Evolutionary conservation across 2,113 vertebrate genomes (phyloP).

Genomic region (Neolamprologus ventralis): DNA sequence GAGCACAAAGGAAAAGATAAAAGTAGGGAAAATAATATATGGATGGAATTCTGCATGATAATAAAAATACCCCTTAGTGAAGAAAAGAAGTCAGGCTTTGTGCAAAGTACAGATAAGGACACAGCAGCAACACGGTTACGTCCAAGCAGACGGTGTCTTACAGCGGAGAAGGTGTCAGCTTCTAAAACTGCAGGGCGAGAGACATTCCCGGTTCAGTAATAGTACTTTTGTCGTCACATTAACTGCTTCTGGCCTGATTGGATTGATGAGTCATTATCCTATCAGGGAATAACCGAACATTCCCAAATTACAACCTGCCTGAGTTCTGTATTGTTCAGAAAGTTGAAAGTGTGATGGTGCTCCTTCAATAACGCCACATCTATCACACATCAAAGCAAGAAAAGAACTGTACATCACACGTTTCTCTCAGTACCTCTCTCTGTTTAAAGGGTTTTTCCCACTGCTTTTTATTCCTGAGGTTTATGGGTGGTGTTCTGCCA

Average conservation of each 20-base stretch:
- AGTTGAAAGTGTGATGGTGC: not conserved
- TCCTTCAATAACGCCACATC: not conserved
- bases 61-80: not conserved
- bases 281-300: rapidly evolving
- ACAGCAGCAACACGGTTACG: not conserved
- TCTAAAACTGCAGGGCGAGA: not conserved
- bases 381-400: rapidly evolving
- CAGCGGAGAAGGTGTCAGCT: not conserved
- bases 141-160: not conserved
- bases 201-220: not conserved
- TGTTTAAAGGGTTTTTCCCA: not conserved
- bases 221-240: rapidly evolving
- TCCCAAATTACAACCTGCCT: not conserved
- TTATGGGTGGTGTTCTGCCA: not conserved
- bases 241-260: not conserved
- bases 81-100: not conserved
- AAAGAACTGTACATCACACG: not conserved
- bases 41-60: not conserved
- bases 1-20: not conserved
- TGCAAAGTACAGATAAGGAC: not conserved
- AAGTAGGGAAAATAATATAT: not conserved
- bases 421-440: not conserved
- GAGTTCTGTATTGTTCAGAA: not conserved
- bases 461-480: not conserved
- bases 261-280: not conserved